Evolutionary conservation across 2,888 invertebrate species (phyloP), one percentile per base, ranked within the genome.

Genomic region (Ariolimax columbianus): DNA sequence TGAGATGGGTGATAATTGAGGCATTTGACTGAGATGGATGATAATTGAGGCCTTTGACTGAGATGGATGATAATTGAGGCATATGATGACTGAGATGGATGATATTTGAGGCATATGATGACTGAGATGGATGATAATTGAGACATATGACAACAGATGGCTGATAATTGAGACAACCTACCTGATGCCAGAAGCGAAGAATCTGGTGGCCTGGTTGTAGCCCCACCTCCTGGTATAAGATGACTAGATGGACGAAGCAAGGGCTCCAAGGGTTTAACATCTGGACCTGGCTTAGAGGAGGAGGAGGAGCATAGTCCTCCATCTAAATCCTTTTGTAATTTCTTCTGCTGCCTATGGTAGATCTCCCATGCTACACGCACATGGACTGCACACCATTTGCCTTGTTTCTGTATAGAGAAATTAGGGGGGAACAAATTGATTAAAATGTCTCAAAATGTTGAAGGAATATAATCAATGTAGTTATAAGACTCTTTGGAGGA

Each of bases 321-420:
- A 38, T 70, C 40, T 26, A 33, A 43, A 11, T 73, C 86, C 17
- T 79, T 81, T 38, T 68, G 78, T 94, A 96, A 95, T 78, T 96
- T 95, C 92, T 97, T 97, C 93, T 97, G 96, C 94, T 98, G 98
- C 93, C 98, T 97, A 93, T 97, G 97, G 95, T 98, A 98, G 92
- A 99, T 98, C 95, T 98, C 98, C 98, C 98, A 98, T 87, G 99
- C 99, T 92, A 99, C 98, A 88, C 98, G 96, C 36, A 99, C 99
- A 94, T 99, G 99, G 97, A 99, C 99, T 55, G 98, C 98, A 95
- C 99, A 99, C 99, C 99, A 99, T 93, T 98, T 97, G 88, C 99
- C 92, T 30, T 90, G 87, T 72, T 92, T 92, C 92, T 92, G 89
- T 30, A 36, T 40, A 89, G 17, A 36, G 9, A 36, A 26, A 38